Conservation (phyloP, 2,797 vertebrate species). For the Nasua narica region DNA sequence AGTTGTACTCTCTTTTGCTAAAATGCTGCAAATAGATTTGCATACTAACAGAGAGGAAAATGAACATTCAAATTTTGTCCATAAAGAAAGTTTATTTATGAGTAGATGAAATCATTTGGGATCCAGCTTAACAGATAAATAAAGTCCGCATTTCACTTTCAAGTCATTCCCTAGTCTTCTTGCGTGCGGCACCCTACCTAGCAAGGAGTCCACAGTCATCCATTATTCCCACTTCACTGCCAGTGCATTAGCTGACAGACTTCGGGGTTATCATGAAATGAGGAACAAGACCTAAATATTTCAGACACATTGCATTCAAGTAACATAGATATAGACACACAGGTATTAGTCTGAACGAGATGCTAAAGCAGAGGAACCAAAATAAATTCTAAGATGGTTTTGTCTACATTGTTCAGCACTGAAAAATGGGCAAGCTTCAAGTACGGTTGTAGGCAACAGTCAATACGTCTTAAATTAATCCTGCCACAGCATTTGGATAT, state of each 20-base stretch:
- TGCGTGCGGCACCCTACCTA: not conserved
- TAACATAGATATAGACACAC: not conserved
- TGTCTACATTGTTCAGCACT: not conserved
- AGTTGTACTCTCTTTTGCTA: slow-evolving; percentile 59
- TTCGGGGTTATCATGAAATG: not conserved
- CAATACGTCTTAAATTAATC: slow-evolving; percentile 11
- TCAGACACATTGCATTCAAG: not conserved
- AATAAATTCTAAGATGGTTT: not conserved
- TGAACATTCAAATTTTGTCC: slow-evolving; percentile 57
- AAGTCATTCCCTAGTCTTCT: not conserved
- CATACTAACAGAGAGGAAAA: slow-evolving; percentile 65
- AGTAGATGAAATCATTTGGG: slow-evolving; percentile 22
- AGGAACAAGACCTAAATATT: not conserved
- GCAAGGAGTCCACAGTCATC: not conserved
- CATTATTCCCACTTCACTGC: not conserved
- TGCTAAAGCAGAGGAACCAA: not conserved
- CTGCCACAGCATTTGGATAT: not conserved
- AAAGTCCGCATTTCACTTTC: slow-evolving; percentile 1
- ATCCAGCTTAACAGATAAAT: slow-evolving; percentile 51
- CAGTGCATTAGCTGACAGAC: not conserved
- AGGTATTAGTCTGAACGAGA: not conserved
- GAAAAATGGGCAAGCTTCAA: not conserved
- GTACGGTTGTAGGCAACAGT: not conserved
- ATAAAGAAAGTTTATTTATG: slow-evolving; percentile 61
- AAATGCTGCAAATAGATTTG: slow-evolving; percentile 56